phyloP scores from a whole-genome alignment of 1,140 invertebrate species.

The Elysia chlorotica region DNA sequence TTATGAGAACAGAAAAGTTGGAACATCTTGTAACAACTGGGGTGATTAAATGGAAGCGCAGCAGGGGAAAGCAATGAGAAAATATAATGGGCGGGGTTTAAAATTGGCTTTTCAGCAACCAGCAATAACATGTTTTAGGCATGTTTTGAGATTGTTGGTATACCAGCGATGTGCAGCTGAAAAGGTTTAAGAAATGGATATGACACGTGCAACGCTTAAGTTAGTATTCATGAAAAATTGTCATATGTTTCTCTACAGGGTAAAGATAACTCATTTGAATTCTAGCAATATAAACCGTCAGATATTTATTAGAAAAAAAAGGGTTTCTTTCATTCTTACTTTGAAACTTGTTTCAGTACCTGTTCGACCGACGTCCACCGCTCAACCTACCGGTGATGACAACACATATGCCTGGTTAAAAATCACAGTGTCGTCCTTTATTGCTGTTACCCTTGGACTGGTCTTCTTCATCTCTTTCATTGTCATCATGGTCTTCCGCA shows the following conservation, averaged over 20 bases:
- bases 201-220: neutral
- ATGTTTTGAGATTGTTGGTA: too few species aligned
- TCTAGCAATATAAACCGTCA: neutral
- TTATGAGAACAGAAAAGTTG: too few species aligned
- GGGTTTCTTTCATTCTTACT: too few species aligned
- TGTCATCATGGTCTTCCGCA: conserved; percentile 49
- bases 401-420: conserved; percentile 49
- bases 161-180: too few species aligned
- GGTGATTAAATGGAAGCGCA: too few species aligned
- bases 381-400: conserved; percentile 17
- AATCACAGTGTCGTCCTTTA: conserved; percentile 52
- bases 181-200: too few species aligned
- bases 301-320: neutral
- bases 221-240: neutral
- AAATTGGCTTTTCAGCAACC: too few species aligned
- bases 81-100: too few species aligned
- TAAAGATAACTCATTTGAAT: neutral
- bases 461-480: conserved; percentile 56
- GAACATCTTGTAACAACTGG: too few species aligned
- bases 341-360: neutral
- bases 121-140: too few species aligned
- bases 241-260: neutral
- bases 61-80: too few species aligned
- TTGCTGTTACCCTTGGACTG: conserved; percentile 50
- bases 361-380: neutral